Base-by-base conservation (phyloP, 2,113 vertebrate species). In the Leucopternis melanops region DNA sequence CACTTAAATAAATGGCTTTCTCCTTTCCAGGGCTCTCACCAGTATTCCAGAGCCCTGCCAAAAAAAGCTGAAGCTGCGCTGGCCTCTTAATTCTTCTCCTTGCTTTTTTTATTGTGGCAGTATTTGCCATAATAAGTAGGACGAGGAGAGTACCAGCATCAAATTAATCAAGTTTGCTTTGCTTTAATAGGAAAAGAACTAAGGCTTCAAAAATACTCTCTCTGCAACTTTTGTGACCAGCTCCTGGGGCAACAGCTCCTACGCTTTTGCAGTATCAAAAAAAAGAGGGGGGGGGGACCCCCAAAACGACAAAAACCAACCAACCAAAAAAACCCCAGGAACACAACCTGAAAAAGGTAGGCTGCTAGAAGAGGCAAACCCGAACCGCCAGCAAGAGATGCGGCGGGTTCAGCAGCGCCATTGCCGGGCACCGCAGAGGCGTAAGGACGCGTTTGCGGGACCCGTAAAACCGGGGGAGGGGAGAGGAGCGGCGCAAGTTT, bases 1-100 rank as follows among this genome's bases (percentile, higher is more conserved):
- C 92, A 90, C 45, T 91, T 87, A 79, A 87, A 88, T 44, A 93
- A 90, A 95, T 44, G 85, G 31, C 54, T 62, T 94, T 95, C 54
- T 94, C 66, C 66, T 91, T 90, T 81, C 58, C 70, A 69, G 73
- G 11, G 78, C 29, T 75, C 83, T 86, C 36, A 31, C 38, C 65
- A 81, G 69, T 57, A 89, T 79, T 81, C 44, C 77, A 91, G 36
- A 79, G 34, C 44, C 42, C 57, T 54, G 81, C 91, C 75, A 88
- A 85, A 91, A 91, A 65, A 54, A 80, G 81, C 54, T 79, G 73
- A 49, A 81, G 25, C 61, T 73, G 34, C 0, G 0, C 31, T 45
- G 71, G 18, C 38, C 54, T 73, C 72, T 36, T 29, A 31, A 31
- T 52, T 81, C 45, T 34, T 47, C 31, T 22, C 26, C 4, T 34